These are phyloP conservation scores for Phasianus colchicus DNA, from an alignment of 2,113 vertebrate species.

Conservation along the genomic window DNA sequence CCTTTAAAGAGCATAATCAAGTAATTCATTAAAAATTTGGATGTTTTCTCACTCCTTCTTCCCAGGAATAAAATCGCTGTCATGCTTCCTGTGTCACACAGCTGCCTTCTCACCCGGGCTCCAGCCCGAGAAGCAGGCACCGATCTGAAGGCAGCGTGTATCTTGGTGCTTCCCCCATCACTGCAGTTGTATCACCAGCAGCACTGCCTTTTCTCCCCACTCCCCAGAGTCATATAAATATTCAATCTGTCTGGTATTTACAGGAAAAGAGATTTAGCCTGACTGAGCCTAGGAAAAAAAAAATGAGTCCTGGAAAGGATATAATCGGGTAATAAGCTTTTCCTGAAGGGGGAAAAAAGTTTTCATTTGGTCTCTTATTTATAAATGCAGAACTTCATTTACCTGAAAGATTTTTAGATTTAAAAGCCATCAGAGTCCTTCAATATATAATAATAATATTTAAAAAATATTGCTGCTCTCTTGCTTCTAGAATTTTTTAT, in stretches of 20 bases:
- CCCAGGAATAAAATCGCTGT: neutral
- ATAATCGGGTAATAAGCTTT: neutral
- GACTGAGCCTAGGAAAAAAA: conserved; percentile 2
- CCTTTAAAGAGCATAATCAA: neutral
- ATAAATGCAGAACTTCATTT: neutral
- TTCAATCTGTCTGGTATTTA: conserved; percentile 11
- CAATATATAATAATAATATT: neutral
- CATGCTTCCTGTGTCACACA: neutral
- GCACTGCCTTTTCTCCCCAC: neutral
- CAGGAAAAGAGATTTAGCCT: neutral
- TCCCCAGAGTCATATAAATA: neutral
- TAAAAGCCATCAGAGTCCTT: neutral
- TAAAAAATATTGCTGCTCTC: neutral
- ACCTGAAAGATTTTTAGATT: neutral
- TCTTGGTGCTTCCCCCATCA: neutral
- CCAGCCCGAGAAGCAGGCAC: fast-evolving
- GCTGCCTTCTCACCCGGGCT: fast-evolving
- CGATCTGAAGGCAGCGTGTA: neutral
- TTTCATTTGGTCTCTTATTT: neutral
- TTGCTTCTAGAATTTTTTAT: neutral
- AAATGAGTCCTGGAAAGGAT: neutral
- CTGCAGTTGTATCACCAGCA: neutral
- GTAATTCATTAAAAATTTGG: neutral
- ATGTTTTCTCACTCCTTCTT: neutral
- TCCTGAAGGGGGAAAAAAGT: neutral